Conservation (phyloP, 2,113 vertebrate genomes). For the Casuarius casuarius region DNA sequence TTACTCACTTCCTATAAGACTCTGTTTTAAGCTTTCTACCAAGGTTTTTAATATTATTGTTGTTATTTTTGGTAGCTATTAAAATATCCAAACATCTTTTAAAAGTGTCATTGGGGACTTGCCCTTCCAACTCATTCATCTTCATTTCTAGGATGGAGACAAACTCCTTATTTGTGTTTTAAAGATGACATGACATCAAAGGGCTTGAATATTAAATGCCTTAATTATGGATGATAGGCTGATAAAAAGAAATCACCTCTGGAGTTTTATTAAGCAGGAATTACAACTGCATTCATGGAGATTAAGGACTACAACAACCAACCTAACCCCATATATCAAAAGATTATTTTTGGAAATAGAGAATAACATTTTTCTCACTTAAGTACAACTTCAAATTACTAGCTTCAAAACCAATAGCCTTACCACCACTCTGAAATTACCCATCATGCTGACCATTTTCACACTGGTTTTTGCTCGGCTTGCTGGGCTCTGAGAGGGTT, state of each 20-base stretch:
- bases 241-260: conserved; percentile 62
- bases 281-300: conserved; percentile 41
- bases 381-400: conserved; percentile 48
- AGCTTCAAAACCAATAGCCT: conserved; percentile 39
- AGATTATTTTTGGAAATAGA: conserved; percentile 45
- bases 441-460: conserved; percentile 17
- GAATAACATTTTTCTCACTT: conserved; percentile 65
- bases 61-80: neutral
- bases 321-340: conserved; percentile 28
- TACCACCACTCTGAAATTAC: conserved; percentile 45
- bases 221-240: conserved; percentile 68
- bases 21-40: neutral
- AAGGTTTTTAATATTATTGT: neutral
- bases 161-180: conserved; percentile 71
- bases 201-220: conserved; percentile 66
- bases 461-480: neutral
- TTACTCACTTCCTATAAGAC: neutral
- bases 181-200: conserved; percentile 71
- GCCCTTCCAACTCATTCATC: conserved; percentile 62
- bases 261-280: conserved; percentile 67
- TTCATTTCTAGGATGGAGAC: conserved; percentile 62
- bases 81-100: conserved; percentile 44
- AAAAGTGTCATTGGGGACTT: conserved; percentile 29
- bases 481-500: neutral
- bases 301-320: conserved; percentile 21